A percentile compares a stretch with the other conserved stretches of the same genome.
Conservation (phyloP, 2,797 vertebrate genomes). For the Acestrorhynchus altus region DNA sequence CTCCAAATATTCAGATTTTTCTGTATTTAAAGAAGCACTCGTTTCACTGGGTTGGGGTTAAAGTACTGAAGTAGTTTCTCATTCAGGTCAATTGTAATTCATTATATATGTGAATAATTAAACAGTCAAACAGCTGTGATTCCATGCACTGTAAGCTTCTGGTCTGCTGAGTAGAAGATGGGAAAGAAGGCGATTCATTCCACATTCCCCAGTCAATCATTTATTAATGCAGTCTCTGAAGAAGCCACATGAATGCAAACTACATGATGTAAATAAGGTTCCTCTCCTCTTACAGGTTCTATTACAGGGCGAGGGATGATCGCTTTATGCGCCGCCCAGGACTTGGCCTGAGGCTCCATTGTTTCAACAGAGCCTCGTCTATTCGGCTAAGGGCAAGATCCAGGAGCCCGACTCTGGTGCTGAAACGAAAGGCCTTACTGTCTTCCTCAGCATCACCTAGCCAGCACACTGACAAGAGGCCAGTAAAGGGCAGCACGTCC, state of each 20-base stretch:
- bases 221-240: conserved; percentile 1
- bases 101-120: not conserved
- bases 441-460: not conserved
- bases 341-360: conserved; percentile 54
- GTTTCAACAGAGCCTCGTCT: conserved; percentile 29
- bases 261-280: not conserved
- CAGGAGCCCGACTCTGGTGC: not conserved
- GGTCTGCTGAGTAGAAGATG: not conserved
- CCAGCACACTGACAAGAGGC: conserved; percentile 11
- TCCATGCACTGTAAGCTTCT: not conserved
- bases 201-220: not conserved
- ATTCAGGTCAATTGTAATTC: not conserved
- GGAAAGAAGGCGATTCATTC: not conserved
- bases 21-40: too few species aligned
- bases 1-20: too few species aligned
- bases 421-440: not conserved
- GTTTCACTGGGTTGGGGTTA: too few species aligned
- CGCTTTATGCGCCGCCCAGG: conserved; percentile 56
- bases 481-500: conserved; percentile 23
- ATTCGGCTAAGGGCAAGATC: conserved; percentile 13
- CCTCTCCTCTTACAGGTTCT: conserved; percentile 55
- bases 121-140: not conserved
- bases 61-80: not conserved
- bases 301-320: conserved; percentile 61
- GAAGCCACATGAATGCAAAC: not conserved